Base-by-base conservation (phyloP, 2,113 vertebrate species). In the Hemicordylus capensis region DNA sequence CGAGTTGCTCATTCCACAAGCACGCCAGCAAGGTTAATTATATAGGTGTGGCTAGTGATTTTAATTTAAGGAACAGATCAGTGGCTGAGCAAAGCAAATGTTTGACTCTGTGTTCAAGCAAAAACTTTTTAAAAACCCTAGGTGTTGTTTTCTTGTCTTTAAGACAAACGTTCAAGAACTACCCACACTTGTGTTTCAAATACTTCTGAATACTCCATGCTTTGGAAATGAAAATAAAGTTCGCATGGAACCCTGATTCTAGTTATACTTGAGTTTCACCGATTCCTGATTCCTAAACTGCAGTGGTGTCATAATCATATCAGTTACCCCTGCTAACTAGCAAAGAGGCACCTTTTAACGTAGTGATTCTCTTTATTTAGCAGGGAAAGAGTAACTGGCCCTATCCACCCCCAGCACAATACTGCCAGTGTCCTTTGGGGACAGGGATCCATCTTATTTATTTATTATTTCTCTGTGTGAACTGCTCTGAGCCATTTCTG, bases 1-100 rank as follows among this genome's bases (percentile, higher is more conserved):
- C 37, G 67, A 22, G 86, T 15, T 37, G 51, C 22, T 61, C 78
- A 75, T 77, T 31, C 66, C 3, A 46, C 81, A 87, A 20, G 15
- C 51, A 86, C 81, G 81, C 9, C 69, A 84, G 6, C 69, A 10
- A n/a, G 22, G 37, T 74, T 54, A 69, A 42, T 81, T 81, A 70
- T 51, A 42, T 1, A 67, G 90, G 88, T 22, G 91, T 56, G 85
- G 81, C 59, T 76, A 19, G 0, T 2, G 1, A 1, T 28, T 81
- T 42, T 67, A 20, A 44, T 90, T 82, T 80, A 88, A 77, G 72
- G 42, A 0, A 1, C 51, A 87, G 48, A 63, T 91, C 76, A 91
- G 84, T 26, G 63, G 75, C 83, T 85, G 61, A 87, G 85, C 56
- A 86, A 89, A 87, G 85, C 56, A 86, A 89, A 86, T 24, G 77